Evolutionary conservation across 37 sponge, comb jelly and placozoan species (phyloP), one percentile per base, ranked within the genome.

Genomic region (Petrosia ficiformis): DNA sequence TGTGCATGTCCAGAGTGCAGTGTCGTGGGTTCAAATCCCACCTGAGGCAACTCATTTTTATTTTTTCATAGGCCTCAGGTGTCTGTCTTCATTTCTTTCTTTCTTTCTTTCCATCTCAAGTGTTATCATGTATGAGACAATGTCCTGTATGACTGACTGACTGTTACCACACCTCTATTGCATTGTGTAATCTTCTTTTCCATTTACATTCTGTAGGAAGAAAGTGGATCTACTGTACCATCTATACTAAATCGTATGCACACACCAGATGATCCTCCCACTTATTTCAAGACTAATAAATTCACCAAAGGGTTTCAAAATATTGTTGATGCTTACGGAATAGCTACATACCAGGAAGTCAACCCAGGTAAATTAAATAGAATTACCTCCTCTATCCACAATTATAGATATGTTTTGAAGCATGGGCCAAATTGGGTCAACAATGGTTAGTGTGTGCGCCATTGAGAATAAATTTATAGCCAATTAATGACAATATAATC

Each of bases 271-370:
- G 66, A 69, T 0, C 96, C 99, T 1, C 99, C 99, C 67, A 99
- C 99, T 64, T 91, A 92, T 80, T 79, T 82, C 83, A 86, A 84
- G 67, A 77, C 83, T 41, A 99, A 99, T 88, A 99, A 93, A 83
- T 93, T 99, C 70, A 99, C 99, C 37, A 37, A 74, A 34, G 99
- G 94, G 2, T 99, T 93, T 75, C 99, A 99, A 75, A 86, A 82
- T 60, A 96, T 99, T 59, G 92, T 99, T 28, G 96, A 99, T 77
- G 94, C 99, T 16, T 99, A 99, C 57, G 97, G 99, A 14, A 68
- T 99, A 1, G 92, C 97, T 36, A 82, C 68, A 30, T 99, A 99
- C 67, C 83, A 85, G 35, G 99, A 99, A 59, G 92, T 95, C 58
- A 99, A 99, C 57, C 99, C 99, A 41, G 80, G 99, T 99, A 66